A percentile compares a stretch with the other conserved stretches of the same genome.
Evolutionary conservation across 2,113 vertebrate species (phyloP).

Genomic region (Engraulis encrasicolus): DNA sequence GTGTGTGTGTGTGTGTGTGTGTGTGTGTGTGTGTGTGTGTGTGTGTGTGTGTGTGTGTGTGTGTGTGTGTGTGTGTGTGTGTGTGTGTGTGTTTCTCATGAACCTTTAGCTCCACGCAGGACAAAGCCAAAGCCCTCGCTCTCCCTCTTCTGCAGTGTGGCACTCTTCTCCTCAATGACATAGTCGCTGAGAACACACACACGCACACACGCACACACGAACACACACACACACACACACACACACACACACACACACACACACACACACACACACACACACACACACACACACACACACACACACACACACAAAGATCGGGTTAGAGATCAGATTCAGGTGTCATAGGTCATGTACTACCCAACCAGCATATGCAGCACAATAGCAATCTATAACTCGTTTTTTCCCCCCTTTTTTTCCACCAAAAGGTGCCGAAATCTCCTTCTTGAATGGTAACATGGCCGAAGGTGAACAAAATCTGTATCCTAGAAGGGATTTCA

Average conservation of each 20-base stretch:
- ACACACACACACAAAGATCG: constrained; percentile 35
- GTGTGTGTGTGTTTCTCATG: constrained; percentile 6
- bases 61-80: not conserved
- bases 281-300: too few relatives aligned
- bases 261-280: too few relatives aligned
- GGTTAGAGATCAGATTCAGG: constrained; percentile 58
- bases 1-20: not conserved
- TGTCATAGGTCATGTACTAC: not conserved
- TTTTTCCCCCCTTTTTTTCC: too few relatives aligned
- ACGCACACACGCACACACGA: too few relatives aligned
- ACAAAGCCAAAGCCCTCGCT: constrained; percentile 86
- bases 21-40: not conserved
- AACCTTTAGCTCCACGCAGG: constrained; percentile 88
- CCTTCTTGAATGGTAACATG: too few relatives aligned
- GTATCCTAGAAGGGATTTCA: too few relatives aligned
- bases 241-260: too few relatives aligned
- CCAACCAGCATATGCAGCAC: not conserved
- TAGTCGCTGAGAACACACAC: constrained; percentile 78
- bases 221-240: too few relatives aligned
- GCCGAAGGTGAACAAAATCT: too few relatives aligned
- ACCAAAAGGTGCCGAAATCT: too few relatives aligned
- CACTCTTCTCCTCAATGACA: constrained; percentile 81
- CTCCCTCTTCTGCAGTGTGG: constrained; percentile 80
- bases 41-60: not conserved
- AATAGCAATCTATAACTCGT: not conserved